Conservation (phyloP, 92 coral and sea anemone species). For the Phenganax subtilis region DNA sequence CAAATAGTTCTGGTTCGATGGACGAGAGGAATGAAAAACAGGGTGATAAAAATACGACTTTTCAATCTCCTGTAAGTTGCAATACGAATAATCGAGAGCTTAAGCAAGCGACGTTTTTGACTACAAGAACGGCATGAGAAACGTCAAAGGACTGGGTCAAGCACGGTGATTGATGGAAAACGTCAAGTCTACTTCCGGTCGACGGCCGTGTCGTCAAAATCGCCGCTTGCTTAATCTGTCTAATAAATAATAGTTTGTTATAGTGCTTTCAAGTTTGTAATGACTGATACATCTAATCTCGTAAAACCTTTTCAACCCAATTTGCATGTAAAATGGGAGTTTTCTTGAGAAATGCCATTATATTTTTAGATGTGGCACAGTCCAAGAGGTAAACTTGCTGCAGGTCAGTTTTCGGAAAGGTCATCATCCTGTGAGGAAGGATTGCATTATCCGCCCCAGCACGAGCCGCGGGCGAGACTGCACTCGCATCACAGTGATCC, state of each 20-base stretch:
- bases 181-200: too few species aligned
- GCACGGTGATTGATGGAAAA: too few species aligned
- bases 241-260: background rate
- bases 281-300: background rate
- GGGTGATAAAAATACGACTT: slow-evolving; percentile 16
- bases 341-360: background rate
- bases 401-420: slow-evolving; percentile 38
- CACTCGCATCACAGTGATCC: slow-evolving; percentile 36
- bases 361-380: slow-evolving; percentile 13
- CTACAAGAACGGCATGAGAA: background rate
- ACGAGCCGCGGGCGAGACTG: background rate
- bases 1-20: background rate
- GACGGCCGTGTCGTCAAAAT: too few species aligned
- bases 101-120: background rate
- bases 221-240: too few species aligned
- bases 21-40: slow-evolving; percentile 14
- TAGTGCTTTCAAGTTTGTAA: background rate
- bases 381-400: slow-evolving; percentile 14
- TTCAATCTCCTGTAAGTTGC: slow-evolving; percentile 34
- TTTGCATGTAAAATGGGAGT: too few species aligned
- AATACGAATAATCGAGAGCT: background rate
- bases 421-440: slow-evolving; percentile 36
- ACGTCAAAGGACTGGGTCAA: background rate
- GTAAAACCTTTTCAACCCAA: too few species aligned
- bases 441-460: slow-evolving; percentile 6